Conservation (phyloP, 2,113 vertebrate species). For the Empidonax traillii region DNA sequence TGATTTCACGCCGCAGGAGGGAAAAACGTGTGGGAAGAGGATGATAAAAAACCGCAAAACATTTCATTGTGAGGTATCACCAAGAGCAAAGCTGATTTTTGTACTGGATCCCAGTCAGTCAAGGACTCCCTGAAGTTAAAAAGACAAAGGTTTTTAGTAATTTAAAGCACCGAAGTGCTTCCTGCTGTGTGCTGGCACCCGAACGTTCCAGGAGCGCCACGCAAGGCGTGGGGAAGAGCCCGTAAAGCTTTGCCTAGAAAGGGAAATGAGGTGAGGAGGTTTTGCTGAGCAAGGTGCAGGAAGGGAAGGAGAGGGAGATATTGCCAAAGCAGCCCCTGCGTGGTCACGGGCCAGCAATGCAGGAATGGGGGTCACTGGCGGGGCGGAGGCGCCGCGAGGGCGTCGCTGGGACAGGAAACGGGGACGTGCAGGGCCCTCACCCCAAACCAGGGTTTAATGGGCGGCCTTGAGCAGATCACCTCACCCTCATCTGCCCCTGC, state of each 20-base stretch:
- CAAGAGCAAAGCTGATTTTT: not conserved
- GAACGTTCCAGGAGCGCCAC: fast-evolving
- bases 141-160: not conserved
- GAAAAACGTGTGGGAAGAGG: not conserved
- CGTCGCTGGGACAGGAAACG: not conserved
- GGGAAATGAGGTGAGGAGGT: not conserved
- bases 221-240: not conserved
- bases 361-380: conserved; percentile 39
- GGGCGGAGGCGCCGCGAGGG: not conserved
- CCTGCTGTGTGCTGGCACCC: not conserved
- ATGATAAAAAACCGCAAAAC: not conserved
- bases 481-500: not conserved
- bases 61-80: not conserved
- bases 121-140: not conserved
- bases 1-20: not conserved
- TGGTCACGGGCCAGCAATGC: not conserved
- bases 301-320: not conserved
- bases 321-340: not conserved
- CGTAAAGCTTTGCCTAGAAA: not conserved
- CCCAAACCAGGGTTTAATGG: not conserved
- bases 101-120: not conserved
- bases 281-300: not conserved
- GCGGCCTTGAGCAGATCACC: not conserved
- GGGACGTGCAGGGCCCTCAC: conserved; percentile 14
- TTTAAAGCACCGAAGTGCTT: not conserved